Conservation (phyloP, 2,888 invertebrate species). For the Agonopterix subpropinquella region DNA sequence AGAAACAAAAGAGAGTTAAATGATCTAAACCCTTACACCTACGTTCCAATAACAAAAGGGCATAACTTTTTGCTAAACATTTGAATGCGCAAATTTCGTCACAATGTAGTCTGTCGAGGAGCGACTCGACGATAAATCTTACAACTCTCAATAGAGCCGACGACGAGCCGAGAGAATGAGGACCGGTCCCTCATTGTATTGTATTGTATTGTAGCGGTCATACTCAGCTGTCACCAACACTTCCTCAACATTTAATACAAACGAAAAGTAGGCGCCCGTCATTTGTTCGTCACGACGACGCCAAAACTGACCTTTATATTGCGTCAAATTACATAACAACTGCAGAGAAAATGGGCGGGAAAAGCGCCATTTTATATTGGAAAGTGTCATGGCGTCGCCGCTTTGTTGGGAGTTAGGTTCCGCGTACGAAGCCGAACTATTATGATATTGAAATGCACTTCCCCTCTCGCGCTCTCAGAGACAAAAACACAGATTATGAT, state of each 20-base stretch:
- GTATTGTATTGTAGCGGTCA: no score
- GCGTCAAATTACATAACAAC: constrained; percentile 16
- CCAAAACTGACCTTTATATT: not conserved
- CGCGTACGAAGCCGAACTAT: constrained; percentile 23
- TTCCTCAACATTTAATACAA: not conserved
- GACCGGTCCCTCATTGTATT: no score
- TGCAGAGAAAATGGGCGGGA: constrained; percentile 36
- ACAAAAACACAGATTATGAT: constrained; percentile 16
- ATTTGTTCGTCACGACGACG: not conserved
- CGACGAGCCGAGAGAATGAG: no score
- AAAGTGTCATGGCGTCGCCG: constrained; percentile 41
- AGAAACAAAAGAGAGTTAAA: no score
- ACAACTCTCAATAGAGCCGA: no score
- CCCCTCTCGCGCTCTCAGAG: constrained; percentile 15
- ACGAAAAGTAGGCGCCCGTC: not conserved
- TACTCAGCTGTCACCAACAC: not conserved
- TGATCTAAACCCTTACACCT: no score
- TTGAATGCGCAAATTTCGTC: no score
- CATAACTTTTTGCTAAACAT: no score
- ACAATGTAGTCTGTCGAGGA: no score
- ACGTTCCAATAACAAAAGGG: no score
- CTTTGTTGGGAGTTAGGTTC: constrained; percentile 21
- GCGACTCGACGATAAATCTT: no score
- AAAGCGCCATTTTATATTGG: constrained; percentile 39
- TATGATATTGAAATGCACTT: constrained; percentile 14